phyloP scores from a whole-genome alignment of 2,113 vertebrate species.

The Oryzias woworae region DNA sequence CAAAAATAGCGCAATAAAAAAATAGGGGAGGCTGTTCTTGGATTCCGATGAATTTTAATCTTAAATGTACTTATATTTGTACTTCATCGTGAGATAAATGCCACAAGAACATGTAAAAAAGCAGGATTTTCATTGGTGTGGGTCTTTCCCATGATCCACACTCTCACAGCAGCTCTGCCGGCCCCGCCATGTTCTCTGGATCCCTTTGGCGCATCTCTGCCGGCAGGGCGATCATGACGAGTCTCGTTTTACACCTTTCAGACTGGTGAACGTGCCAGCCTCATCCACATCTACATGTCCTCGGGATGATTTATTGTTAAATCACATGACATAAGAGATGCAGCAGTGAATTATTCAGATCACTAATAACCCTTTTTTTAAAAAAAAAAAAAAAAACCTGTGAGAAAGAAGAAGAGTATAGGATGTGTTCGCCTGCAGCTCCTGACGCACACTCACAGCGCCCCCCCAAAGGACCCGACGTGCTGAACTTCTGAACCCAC shows the following conservation, averaged over 20 bases:
- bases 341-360: slow-evolving; percentile 7
- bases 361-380: not conserved
- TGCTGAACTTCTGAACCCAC: slow-evolving; percentile 23
- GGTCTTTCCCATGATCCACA: not conserved
- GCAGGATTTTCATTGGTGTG: no score
- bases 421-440: not conserved
- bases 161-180: not conserved
- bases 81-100: no score
- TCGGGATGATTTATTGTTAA: slow-evolving; percentile 12
- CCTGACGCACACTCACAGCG: not conserved
- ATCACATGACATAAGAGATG: slow-evolving; percentile 12
- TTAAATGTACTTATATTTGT: no score
- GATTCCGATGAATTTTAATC: no score
- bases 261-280: slow-evolving; percentile 2
- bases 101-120: no score
- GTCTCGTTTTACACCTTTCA: slow-evolving; percentile 5
- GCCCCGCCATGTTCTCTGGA: not conserved
- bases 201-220: slow-evolving; percentile 5
- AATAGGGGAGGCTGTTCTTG: no score
- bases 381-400: not conserved
- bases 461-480: not conserved
- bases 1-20: no score
- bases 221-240: not conserved
- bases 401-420: slow-evolving; percentile 11
- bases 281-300: slow-evolving; percentile 5